These are phyloP conservation scores for Octopus sinensis DNA, from an alignment of 1,140 invertebrate species.

Conservation along the genomic window DNA sequence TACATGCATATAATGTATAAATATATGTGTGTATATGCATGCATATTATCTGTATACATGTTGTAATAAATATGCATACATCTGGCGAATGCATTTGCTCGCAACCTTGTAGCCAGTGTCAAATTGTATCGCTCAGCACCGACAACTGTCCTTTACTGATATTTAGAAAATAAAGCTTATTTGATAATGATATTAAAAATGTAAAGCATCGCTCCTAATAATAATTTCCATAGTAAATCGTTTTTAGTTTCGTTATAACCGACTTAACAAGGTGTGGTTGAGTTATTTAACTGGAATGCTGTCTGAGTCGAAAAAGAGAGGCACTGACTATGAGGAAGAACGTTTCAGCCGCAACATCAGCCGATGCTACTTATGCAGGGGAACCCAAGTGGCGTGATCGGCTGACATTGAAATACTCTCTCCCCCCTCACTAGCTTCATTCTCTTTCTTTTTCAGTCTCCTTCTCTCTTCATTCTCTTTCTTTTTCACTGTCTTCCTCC, in stretches of 20 bases:
- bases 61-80: too few relatives aligned
- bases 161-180: too few relatives aligned
- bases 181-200: background rate
- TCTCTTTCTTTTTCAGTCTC: too few relatives aligned
- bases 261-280: background rate
- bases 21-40: too few relatives aligned
- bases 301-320: background rate
- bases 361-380: constrained; percentile 5
- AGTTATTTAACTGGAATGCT: background rate
- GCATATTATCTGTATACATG: too few relatives aligned
- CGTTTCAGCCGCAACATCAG: background rate
- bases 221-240: background rate
- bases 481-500: background rate
- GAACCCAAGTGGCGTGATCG: background rate
- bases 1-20: too few relatives aligned
- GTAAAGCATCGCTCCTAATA: background rate
- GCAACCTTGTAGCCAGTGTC: too few relatives aligned
- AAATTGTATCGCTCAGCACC: too few relatives aligned
- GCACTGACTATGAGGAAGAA: background rate
- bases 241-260: background rate
- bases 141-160: too few relatives aligned
- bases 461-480: too few relatives aligned
- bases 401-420: background rate
- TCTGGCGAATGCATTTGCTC: too few relatives aligned
- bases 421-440: background rate